Evolutionary conservation across 2,888 invertebrate genomes (phyloP).

Genomic region (Eurytoma californica): DNA sequence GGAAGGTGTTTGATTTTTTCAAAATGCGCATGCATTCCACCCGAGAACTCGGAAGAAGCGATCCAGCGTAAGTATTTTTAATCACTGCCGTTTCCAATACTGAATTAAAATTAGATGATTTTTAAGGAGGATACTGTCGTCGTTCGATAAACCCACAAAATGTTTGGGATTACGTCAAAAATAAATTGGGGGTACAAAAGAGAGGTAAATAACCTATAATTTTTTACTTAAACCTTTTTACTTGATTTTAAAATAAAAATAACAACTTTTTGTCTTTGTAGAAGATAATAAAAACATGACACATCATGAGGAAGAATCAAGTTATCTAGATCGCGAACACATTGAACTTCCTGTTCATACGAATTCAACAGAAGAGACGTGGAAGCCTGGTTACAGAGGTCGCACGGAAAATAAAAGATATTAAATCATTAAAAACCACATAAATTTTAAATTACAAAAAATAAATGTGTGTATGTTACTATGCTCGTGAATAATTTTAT

Average conservation of each 20-base stretch:
- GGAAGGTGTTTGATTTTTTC: constrained; percentile 38
- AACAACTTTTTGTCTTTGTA: not conserved
- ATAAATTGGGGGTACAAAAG: constrained; percentile 52
- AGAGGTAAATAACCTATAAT: constrained; percentile 42
- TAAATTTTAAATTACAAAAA: not conserved
- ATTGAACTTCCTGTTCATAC: constrained; percentile 27
- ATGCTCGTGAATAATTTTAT: too few relatives aligned
- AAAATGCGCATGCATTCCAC: constrained; percentile 44
- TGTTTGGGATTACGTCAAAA: constrained; percentile 54
- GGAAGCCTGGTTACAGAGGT: constrained; percentile 55
- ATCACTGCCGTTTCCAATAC: not conserved
- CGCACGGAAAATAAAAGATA: constrained; percentile 57
- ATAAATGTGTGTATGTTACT: too few relatives aligned
- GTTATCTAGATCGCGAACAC: constrained; percentile 11
- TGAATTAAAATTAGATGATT: not conserved
- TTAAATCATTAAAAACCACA: constrained; percentile 4
- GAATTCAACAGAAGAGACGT: constrained; percentile 50
- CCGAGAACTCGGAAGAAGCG: constrained; percentile 20
- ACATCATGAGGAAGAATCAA: constrained; percentile 19
- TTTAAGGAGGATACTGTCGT: constrained; percentile 22
- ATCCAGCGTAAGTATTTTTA: constrained; percentile 32
- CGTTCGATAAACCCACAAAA: not conserved
- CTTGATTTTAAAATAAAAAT: not conserved
- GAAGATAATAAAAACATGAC: constrained; percentile 7
- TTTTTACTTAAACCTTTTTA: not conserved